Conservation (phyloP, 2,113 vertebrate species). For the Tetrax tetrax region DNA sequence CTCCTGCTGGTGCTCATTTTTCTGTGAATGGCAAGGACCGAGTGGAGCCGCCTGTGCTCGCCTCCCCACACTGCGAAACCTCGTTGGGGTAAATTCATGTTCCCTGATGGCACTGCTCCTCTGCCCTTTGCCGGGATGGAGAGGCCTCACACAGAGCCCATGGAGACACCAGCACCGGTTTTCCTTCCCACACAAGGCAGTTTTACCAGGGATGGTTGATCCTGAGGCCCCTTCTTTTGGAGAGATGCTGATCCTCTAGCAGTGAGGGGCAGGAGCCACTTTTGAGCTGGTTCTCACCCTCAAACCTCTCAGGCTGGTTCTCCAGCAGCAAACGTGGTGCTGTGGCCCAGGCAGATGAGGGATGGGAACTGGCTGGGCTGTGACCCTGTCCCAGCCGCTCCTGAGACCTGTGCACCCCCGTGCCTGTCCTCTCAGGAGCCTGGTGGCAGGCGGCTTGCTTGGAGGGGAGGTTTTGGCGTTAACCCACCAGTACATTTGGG, state of each 20-base stretch:
- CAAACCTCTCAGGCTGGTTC: not conserved
- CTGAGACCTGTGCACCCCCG: not conserved
- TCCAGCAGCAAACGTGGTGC: not conserved
- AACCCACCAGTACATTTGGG: not conserved
- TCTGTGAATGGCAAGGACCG: not conserved
- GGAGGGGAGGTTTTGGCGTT: not conserved
- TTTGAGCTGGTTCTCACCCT: not conserved
- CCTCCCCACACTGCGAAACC: not conserved
- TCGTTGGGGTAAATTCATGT: not conserved
- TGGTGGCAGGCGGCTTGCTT: not conserved
- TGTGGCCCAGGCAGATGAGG: rapidly evolving
- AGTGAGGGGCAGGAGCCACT: not conserved
- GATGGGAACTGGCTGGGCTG: not conserved
- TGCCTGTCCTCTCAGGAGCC: not conserved
- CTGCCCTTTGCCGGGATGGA: not conserved
- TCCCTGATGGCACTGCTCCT: not conserved
- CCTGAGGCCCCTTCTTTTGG: not conserved
- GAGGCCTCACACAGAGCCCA: not conserved
- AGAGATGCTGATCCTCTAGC: not conserved
- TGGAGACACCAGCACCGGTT: rapidly evolving
- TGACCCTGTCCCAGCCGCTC: rapidly evolving
- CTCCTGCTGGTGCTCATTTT: not conserved
- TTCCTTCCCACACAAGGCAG: not conserved
- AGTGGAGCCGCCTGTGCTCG: not conserved
- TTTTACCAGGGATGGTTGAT: not conserved